Evolutionary conservation across 2,888 invertebrate species (phyloP).

Genomic region (Diarsia brunnea): DNA sequence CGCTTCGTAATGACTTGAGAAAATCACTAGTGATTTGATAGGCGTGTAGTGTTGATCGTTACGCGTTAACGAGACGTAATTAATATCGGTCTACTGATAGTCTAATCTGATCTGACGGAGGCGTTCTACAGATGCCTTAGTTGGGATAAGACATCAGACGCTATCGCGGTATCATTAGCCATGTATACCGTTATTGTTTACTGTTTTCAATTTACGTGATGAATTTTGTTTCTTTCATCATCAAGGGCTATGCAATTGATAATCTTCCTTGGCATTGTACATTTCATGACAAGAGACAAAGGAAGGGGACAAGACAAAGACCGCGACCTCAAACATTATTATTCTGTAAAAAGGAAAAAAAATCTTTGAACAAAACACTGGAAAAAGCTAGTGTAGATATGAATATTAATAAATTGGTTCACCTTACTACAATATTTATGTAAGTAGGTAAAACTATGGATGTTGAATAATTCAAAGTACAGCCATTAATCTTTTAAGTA

Average conservation of each 20-base stretch:
- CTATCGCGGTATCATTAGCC: constrained; percentile 40
- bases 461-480: constrained; percentile 59
- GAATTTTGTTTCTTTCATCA: not conserved
- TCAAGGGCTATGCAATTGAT: not conserved
- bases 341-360: constrained; percentile 1
- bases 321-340: constrained; percentile 1
- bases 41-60: constrained; percentile 76
- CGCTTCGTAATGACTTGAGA: constrained; percentile 79
- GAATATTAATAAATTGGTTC: constrained; percentile 57
- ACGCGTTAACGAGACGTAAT: constrained; percentile 68
- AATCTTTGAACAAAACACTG: constrained; percentile 3
- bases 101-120: constrained; percentile 50
- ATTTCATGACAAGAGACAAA: constrained; percentile 14
- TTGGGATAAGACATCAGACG: constrained; percentile 31
- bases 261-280: not conserved
- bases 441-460: constrained; percentile 55
- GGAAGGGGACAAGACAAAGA: constrained; percentile 2
- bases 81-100: constrained; percentile 57
- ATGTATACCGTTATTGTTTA: constrained; percentile 21
- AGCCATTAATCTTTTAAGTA: constrained; percentile 62
- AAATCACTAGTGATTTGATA: constrained; percentile 75
- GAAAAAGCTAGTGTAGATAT: constrained; percentile 26
- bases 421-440: constrained; percentile 60
- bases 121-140: constrained; percentile 30
- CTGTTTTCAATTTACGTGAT: constrained; percentile 7